Base-by-base conservation (phyloP, 2,797 vertebrate genomes). In the Propithecus perrieri region DNA sequence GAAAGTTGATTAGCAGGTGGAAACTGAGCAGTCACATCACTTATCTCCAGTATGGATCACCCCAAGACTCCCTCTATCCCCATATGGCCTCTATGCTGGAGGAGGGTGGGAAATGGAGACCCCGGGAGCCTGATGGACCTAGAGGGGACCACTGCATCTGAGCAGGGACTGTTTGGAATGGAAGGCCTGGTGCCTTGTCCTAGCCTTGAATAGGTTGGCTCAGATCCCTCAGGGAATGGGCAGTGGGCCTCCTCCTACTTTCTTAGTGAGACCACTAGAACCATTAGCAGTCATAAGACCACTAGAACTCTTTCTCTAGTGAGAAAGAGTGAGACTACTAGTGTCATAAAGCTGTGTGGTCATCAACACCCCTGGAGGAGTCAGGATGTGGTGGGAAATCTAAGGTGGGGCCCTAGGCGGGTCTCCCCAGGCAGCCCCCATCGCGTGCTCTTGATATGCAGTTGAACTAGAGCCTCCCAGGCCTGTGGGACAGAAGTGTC, bases 131-230 rank as follows among this genome's bases (percentile, higher is more conserved):
- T 89, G 35, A 6, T 35, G 22, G 57, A 63, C 67, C 18, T 69
- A 72, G 10, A 50, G 35, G 46, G 43, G 61, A 35, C 30, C 38
- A 9, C 14, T 41, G 57, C 41, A 65, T 80, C 63, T 85, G 53
- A 96, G 79, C 24, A 67, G 80, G 94, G 63, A n/a, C 92, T n/a
- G 20, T 89, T 61, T 46, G 30, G 57, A 80, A 53, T 13, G 6
- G 63, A 17, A 13, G 38, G 17, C n/a, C 55, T 35, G 18, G 61
- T 80, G 24, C 86, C 59, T 61, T 59, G 38, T 76, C 59, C 91
- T 24, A 38, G 65, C 67, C 89, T 96, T 91, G 38, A 41, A 18
- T 7, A n/a, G 72, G 46, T 41, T 95, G 72, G 48, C 76, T 96
- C 33, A 76, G n/a, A 63, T 72, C 20, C 35, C 78, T 91, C 59